These are phyloP conservation scores for Hypomecis punctinalis DNA, from an alignment of 2,888 invertebrate species.

Conservation along the genomic window DNA sequence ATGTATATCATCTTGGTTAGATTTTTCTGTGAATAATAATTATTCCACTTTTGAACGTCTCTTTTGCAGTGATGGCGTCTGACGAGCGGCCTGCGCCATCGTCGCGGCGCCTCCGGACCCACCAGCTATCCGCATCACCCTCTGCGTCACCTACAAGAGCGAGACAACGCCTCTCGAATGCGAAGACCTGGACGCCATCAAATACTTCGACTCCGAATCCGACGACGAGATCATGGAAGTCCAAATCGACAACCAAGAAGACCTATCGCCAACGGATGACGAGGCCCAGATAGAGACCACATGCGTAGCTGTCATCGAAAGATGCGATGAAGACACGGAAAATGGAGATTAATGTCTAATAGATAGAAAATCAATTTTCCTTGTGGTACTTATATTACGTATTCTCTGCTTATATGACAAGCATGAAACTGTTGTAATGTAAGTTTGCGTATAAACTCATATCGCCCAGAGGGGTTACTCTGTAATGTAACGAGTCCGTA, in stretches of 20 bases:
- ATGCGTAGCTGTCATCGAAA: neutral
- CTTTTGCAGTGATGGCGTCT: slow-evolving; percentile 13
- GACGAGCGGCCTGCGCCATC: slow-evolving; percentile 11
- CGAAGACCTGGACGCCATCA: neutral
- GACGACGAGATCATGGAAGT: neutral
- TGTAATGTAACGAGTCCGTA: too few relatives aligned
- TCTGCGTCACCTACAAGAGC: neutral
- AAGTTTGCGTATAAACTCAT: too few relatives aligned
- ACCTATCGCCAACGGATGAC: neutral
- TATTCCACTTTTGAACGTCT: too few relatives aligned
- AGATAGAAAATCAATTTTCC: too few relatives aligned
- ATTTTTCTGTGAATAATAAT: too few relatives aligned
- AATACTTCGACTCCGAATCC: slow-evolving; percentile 5
- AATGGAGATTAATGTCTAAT: too few relatives aligned
- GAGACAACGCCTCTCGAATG: neutral
- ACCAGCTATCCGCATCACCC: neutral
- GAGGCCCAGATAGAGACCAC: neutral
- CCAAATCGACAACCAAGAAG: neutral
- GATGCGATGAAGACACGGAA: too few relatives aligned
- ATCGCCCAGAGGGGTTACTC: too few relatives aligned
- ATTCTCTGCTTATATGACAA: too few relatives aligned
- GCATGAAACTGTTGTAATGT: too few relatives aligned
- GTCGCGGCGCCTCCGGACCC: neutral
- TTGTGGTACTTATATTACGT: too few relatives aligned
- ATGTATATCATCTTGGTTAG: too few relatives aligned